These are phyloP conservation scores for Phalacrocorax pelagicus DNA, from an alignment of 2,113 vertebrate genomes.

Conservation along the genomic window DNA sequence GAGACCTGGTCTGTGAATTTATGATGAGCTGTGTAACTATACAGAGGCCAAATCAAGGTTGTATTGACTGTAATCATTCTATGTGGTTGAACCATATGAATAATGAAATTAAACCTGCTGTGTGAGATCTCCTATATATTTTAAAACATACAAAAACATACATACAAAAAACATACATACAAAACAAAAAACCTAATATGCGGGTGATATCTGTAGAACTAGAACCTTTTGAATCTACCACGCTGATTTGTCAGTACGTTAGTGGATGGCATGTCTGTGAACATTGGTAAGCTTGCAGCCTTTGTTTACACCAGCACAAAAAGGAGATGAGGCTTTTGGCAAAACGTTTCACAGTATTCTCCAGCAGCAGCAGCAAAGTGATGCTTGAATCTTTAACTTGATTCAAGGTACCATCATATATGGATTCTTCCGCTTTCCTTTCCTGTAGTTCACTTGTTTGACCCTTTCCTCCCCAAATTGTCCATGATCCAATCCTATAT, in stretches of 20 bases:
- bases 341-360: background rate
- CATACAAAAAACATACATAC: background rate
- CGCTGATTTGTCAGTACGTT: background rate
- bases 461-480: background rate
- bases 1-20: background rate
- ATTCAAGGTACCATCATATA: background rate
- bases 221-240: background rate
- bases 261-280: background rate
- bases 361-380: background rate
- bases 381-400: background rate
- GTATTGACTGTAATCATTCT: background rate
- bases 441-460: background rate
- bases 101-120: background rate
- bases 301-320: background rate
- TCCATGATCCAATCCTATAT: background rate
- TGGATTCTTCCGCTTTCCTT: background rate
- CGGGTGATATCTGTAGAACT: background rate
- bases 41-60: background rate
- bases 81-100: background rate
- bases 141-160: background rate
- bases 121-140: background rate
- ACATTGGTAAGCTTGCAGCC: background rate
- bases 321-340: background rate
- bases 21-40: background rate
- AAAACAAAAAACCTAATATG: background rate